Evolutionary conservation across 2,888 invertebrate genomes (phyloP), one percentile per base, ranked within the genome.

Genomic region (Thelaira solivaga): DNA sequence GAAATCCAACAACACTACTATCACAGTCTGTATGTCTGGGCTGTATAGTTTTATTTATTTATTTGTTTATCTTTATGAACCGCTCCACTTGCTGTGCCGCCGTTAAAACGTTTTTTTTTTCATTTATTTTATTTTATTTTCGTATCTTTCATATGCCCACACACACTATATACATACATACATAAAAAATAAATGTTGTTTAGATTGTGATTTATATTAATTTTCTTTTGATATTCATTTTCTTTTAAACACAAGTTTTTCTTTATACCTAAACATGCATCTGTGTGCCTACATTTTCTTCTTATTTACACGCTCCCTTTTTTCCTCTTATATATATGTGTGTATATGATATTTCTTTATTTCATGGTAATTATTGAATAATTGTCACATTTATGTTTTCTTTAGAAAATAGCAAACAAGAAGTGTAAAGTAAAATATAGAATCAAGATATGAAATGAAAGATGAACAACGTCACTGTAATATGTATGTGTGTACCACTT

Each of bases 21-120:
- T 55, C 49, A 76, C 74, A 76, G 80, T 67, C 80, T 80, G 76
- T 65, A 80, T 80, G 80, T 51, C 80, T 74, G 74, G 65, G 49
- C 61, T 49, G 36, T 61, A 71, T 61, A 53, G n/a, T n/a, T 53
- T 69, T 69, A 62, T 62, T 61, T 45, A 61, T 49, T 49, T 59
- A 36, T 73, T 67, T 74, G 59, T 74, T 67, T 74, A 74, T 73
- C 74, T 74, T 74, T 59, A 59, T 59, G 51, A 67, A 26, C 57
- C 67, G 74, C 67, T 65, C 51, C 59, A 67, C 74, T 74, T 74
- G 74, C 67, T 74, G 59, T 34, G 57, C 65, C 24, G 26, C 49
- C 49, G 29, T 61, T 74, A 45, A 43, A 51, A 59, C 43, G 7
- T 34, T 57, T n/a, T n/a, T n/a, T n/a, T 36, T 49, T 49, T 47